A percentile compares a stretch with the other conserved stretches of the same genome.
phyloP scores from a whole-genome alignment of 2,888 invertebrate species.

The Nebria brevicollis region DNA sequence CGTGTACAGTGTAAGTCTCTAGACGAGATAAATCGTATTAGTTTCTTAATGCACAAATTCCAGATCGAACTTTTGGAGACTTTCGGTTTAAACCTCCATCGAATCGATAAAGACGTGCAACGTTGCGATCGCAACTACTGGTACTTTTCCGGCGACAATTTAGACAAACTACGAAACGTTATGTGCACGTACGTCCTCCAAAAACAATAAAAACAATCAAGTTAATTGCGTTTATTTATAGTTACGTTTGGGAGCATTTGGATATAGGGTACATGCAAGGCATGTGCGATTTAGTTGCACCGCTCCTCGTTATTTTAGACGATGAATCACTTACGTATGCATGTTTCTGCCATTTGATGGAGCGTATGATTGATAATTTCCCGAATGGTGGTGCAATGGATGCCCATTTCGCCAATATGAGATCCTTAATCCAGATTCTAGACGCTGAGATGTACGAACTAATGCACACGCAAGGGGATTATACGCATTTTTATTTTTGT shows the following conservation, averaged over 20 bases:
- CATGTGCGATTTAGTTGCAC: slow-evolving; percentile 96
- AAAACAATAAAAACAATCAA: not conserved
- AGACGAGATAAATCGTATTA: not conserved
- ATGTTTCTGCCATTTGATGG: slow-evolving; percentile 92
- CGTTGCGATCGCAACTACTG: slow-evolving; percentile 94
- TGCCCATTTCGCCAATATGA: slow-evolving; percentile 94
- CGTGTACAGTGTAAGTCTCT: slow-evolving; percentile 79
- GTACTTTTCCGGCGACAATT: slow-evolving; percentile 89
- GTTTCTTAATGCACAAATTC: slow-evolving; percentile 52
- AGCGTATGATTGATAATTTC: slow-evolving; percentile 90
- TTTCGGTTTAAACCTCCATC: slow-evolving; percentile 89
- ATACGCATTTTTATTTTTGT: slow-evolving; percentile 97
- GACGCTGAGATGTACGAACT: slow-evolving; percentile 94
- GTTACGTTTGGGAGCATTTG: slow-evolving; percentile 96
- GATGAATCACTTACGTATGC: slow-evolving; percentile 93
- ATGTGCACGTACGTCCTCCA: slow-evolving; percentile 88
- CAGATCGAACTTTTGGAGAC: slow-evolving; percentile 86
- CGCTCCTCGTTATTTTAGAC: slow-evolving; percentile 89
- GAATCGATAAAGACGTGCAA: slow-evolving; percentile 97
- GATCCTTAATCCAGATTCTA: slow-evolving; percentile 86
- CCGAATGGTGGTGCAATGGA: slow-evolving; percentile 95
- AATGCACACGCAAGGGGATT: slow-evolving; percentile 95
- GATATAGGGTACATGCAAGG: slow-evolving; percentile 97
- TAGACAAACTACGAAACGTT: slow-evolving; percentile 91
- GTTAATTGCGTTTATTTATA: slow-evolving; percentile 58